Conservation (phyloP, 2,797 vertebrate genomes). For the Pelodytes ibericus region DNA sequence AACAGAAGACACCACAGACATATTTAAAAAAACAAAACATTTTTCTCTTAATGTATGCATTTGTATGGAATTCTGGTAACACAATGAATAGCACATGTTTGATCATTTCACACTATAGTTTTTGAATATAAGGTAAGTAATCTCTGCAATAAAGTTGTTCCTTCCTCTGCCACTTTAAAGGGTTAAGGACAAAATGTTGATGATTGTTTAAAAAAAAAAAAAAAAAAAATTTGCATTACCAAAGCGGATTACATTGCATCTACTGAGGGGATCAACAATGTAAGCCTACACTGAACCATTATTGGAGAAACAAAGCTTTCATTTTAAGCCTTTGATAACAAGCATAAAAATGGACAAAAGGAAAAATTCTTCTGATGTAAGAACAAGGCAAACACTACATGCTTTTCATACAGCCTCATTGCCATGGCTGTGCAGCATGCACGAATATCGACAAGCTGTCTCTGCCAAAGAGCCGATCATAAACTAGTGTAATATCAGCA, state of each 20-base stretch:
- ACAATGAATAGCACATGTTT: too few species aligned
- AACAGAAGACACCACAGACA: too few species aligned
- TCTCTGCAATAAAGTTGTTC: too few species aligned
- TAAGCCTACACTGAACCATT: conserved; percentile 84
- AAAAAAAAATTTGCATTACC: conserved; percentile 86
- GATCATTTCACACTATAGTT: too few species aligned
- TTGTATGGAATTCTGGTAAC: too few species aligned
- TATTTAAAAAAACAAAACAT: too few species aligned
- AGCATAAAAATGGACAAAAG: conserved; percentile 82
- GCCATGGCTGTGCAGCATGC: conserved; percentile 66
- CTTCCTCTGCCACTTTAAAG: neutral
- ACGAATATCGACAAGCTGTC: conserved; percentile 66
- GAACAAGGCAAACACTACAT: conserved; percentile 78
- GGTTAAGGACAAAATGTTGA: conserved; percentile 77
- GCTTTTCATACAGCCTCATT: conserved; percentile 78
- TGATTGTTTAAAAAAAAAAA: conserved; percentile 82
- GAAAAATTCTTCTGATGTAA: conserved; percentile 85
- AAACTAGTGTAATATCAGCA: conserved; percentile 68
- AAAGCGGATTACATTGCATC: conserved; percentile 86
- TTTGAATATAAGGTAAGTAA: too few species aligned
- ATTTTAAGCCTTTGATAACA: conserved; percentile 85
- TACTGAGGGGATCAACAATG: conserved; percentile 81
- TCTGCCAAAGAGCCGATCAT: conserved; percentile 66
- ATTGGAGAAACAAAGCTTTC: conserved; percentile 86
- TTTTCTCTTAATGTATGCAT: too few species aligned